These are phyloP conservation scores for Lepidocolaptes lacrymiger DNA, from an alignment of 2,797 vertebrate genomes.

Conservation along the genomic window DNA sequence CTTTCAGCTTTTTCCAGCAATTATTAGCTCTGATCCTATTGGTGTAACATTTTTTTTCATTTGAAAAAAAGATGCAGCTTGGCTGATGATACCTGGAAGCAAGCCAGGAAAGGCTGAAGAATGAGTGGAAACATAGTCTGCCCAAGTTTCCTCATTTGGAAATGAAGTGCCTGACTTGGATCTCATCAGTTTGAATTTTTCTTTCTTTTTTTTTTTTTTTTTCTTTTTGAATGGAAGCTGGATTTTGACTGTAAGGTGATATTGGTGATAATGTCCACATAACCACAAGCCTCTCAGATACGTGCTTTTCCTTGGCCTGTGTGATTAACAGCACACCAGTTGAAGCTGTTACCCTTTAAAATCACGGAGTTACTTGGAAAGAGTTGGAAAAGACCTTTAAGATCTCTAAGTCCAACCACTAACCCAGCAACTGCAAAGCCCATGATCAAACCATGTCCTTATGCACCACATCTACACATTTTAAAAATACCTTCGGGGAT, in stretches of 20 bases:
- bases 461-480: fast-evolving
- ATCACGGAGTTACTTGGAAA: not conserved
- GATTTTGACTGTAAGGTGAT: not conserved
- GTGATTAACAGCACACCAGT: not conserved
- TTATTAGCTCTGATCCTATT: not conserved
- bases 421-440: not conserved
- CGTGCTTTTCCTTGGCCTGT: not conserved
- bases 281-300: not conserved
- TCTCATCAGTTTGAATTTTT: not conserved
- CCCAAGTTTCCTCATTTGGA: not conserved
- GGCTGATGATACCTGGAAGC: not conserved
- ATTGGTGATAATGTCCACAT: not conserved
- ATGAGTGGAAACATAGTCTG: not conserved
- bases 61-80: not conserved
- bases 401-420: not conserved
- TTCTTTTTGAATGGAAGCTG: not conserved
- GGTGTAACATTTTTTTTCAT: not conserved
- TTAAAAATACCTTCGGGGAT: not conserved
- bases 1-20: not conserved
- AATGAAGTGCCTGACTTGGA: not conserved
- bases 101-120: constrained; percentile 5
- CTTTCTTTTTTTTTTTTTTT: too few species aligned
- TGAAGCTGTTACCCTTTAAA: not conserved
- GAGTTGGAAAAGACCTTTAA: not conserved
- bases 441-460: not conserved